Evolutionary conservation across 2,113 vertebrate genomes (phyloP), one percentile per base, ranked within the genome.

Genomic region (Gobius niger): DNA sequence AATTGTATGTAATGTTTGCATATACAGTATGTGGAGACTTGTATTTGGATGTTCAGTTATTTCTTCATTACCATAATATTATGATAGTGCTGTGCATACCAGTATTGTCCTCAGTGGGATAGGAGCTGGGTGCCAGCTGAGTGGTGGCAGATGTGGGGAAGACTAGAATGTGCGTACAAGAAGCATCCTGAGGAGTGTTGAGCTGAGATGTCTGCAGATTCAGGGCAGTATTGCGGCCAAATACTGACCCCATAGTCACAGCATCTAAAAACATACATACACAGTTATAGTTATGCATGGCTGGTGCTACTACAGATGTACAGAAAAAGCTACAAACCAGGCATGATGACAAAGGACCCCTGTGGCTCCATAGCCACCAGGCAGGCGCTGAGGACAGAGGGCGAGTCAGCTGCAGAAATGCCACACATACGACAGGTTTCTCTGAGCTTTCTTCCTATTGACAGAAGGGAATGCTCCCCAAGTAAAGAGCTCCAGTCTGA

Each of bases 301-400:
- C 7, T 16, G 44, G 44, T 56, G 16, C 15, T 9, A 50, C 34
- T 2, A 15, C 2, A 18, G 9, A 46, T 47, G 44, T 14, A 40
- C 9, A 49, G 14, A 34, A n/a, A 7, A 56, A 34, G 56, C 18
- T 70, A 76, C 78, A 81, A 63, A 98, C 97, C 97, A 91, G 96
- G 97, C 97, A 99, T 98, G 75, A 98, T 93, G 61, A 98, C 96
- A 0, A 99, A 95, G 14, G 97, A 98, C 51, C 97, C 97, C 84
- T 98, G 97, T 5, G 97, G 96, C 91, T 99, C 97, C 95, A 99
- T 96, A 90, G 97, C 96, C 44, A 99, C 97, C 85, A 99, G 92
- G 81, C 97, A 99, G 94, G 97, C 96, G 87, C 96, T 98, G 81
- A 98, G 95, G 89, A 99, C 96, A 56, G 94, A 92, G 57, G 97